Percentiles rank a stretch among this genome's conserved stretches.
phyloP scores from a whole-genome alignment of 2,113 vertebrate species.

The Pimephales promelas region DNA sequence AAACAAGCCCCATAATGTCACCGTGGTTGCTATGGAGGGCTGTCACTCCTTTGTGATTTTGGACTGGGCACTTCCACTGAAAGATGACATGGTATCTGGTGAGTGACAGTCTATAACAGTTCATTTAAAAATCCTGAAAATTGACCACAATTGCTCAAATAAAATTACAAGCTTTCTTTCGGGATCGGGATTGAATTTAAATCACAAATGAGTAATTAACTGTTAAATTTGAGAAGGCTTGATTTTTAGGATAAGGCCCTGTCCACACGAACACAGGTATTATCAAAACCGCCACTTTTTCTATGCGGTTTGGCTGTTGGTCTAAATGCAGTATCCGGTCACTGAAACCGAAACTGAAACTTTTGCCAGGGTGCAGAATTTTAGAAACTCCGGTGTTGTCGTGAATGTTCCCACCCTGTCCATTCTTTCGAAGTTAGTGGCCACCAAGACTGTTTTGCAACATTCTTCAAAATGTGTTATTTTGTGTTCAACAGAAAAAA shows the following conservation, averaged over 20 bases:
- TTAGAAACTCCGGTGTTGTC: too few relatives aligned
- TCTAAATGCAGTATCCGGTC: too few relatives aligned
- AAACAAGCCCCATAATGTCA: constrained; percentile 89
- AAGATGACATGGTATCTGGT: constrained; percentile 94
- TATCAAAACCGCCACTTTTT: too few relatives aligned
- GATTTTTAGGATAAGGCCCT: background rate
- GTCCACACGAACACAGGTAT: too few relatives aligned
- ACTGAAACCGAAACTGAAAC: too few relatives aligned
- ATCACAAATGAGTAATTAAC: background rate
- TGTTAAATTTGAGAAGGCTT: background rate
- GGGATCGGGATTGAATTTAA: background rate
- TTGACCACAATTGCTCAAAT: background rate
- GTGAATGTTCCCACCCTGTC: too few relatives aligned
- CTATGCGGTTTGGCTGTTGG: too few relatives aligned
- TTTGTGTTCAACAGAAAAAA: background rate
- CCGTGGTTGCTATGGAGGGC: constrained; percentile 93
- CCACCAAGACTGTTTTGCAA: too few relatives aligned
- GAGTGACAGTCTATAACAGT: constrained; percentile 22
- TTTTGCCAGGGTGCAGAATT: too few relatives aligned
- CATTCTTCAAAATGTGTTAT: too few relatives aligned
- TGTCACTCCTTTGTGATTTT: constrained; percentile 98
- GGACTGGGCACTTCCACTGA: constrained; percentile 89
- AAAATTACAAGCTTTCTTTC: background rate
- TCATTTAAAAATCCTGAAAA: background rate
- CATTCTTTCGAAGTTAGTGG: too few relatives aligned